phyloP scores from a whole-genome alignment of 2,888 invertebrate species.

The Morinoia aosen region DNA sequence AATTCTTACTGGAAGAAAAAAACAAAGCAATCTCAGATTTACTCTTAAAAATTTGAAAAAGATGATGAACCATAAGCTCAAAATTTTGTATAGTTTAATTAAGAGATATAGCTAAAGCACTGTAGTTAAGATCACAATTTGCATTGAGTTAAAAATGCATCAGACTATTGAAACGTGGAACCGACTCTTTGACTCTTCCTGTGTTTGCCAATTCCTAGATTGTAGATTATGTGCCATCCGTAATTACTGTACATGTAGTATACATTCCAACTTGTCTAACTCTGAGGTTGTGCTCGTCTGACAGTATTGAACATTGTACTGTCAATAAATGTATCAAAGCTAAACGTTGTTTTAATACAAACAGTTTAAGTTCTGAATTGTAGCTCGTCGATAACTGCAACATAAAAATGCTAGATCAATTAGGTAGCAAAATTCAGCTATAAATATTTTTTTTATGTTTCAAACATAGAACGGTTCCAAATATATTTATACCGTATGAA shows the following conservation, averaged over 20 bases:
- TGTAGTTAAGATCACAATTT: not conserved
- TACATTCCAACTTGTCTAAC: constrained; percentile 5
- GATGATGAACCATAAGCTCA: not conserved
- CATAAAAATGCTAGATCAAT: too few species aligned
- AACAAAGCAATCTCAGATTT: not conserved
- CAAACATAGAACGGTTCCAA: too few species aligned
- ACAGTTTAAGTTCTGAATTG: too few species aligned
- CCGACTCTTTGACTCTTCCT: not conserved
- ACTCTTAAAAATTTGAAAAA: not conserved
- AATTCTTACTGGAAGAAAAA: not conserved
- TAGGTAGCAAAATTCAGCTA: too few species aligned
- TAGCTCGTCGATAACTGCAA: too few species aligned
- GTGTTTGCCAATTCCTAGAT: not conserved
- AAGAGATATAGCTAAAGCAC: not conserved
- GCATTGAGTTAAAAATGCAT: not conserved
- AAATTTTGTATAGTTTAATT: not conserved
- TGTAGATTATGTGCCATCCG: not conserved
- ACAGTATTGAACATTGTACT: not conserved
- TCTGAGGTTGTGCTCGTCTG: not conserved
- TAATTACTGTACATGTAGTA: not conserved
- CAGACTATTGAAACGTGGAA: not conserved
- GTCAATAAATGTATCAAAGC: too few species aligned
- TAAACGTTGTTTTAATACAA: too few species aligned
- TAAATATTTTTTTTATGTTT: too few species aligned
- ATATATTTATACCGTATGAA: too few species aligned